Conservation (phyloP, 2,888 invertebrate species). For the Odontocolon sp. region DNA sequence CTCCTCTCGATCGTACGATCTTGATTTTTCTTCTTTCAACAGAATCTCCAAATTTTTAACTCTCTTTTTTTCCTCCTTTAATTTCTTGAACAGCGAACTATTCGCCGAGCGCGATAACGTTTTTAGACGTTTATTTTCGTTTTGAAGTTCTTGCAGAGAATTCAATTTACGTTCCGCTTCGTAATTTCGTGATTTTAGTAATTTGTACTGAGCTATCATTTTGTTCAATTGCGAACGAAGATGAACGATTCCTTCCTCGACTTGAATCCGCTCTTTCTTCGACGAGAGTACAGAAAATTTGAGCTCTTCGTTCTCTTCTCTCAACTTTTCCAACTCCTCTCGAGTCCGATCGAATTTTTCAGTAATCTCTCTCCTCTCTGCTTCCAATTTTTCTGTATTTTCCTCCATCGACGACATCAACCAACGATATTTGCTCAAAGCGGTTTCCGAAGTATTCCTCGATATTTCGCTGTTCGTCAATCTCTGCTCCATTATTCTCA, state of each 20-base stretch:
- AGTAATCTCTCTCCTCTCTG: conserved; percentile 64
- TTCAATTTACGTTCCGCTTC: conserved; percentile 69
- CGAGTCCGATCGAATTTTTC: conserved; percentile 59
- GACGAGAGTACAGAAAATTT: conserved; percentile 65
- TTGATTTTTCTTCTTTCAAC: conserved; percentile 60
- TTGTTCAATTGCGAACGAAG: conserved; percentile 69
- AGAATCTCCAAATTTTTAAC: conserved; percentile 65
- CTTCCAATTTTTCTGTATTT: conserved; percentile 64
- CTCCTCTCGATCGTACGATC: conserved; percentile 55
- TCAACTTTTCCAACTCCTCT: conserved; percentile 65
- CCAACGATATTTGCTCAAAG: conserved; percentile 62
- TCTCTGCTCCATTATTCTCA: conserved; percentile 66
- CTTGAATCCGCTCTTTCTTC: conserved; percentile 70
- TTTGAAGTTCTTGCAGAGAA: conserved; percentile 65
- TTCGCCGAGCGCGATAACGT: conserved; percentile 68
- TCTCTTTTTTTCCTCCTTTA: conserved; percentile 67
- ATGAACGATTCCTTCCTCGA: conserved; percentile 71
- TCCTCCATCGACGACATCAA: conserved; percentile 68
- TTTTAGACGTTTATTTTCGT: conserved; percentile 70
- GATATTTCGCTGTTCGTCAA: conserved; percentile 65
- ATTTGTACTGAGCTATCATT: conserved; percentile 72
- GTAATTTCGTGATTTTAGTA: conserved; percentile 67
- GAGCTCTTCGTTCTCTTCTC: conserved; percentile 66
- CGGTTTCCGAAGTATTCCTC: conserved; percentile 64
- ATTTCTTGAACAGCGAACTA: conserved; percentile 66